Conservation (phyloP, 2,797 vertebrate species). For the Limosa lapponica region DNA sequence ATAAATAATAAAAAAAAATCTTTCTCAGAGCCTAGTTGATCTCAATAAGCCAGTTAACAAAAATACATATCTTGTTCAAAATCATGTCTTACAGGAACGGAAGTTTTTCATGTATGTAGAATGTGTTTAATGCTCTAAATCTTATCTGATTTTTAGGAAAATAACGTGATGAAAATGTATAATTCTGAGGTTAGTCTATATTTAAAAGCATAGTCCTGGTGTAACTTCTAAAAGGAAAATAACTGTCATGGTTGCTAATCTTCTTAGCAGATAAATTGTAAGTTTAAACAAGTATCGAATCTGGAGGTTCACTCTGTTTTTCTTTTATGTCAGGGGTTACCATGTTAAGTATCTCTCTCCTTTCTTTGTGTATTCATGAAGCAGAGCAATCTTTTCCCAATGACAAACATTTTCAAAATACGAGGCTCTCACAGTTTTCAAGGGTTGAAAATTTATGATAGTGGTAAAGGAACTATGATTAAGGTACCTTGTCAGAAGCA, state of each 20-base stretch:
- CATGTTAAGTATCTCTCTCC: not conserved
- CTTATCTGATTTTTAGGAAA: not conserved
- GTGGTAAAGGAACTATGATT: not conserved
- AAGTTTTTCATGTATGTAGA: not conserved
- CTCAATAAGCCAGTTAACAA: not conserved
- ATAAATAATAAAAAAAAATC: not conserved
- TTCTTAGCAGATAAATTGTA: not conserved
- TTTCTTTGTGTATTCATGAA: not conserved
- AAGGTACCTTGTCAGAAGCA: not conserved
- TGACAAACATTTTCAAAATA: not conserved
- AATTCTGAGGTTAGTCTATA: not conserved
- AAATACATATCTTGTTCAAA: not conserved
- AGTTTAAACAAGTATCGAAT: not conserved
- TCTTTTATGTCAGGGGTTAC: not conserved
- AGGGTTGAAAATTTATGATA: not conserved
- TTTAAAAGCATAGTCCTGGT: not conserved
- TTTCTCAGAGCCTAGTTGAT: not conserved
- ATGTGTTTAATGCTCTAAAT: not conserved
- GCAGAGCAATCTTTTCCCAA: not conserved
- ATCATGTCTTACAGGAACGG: not conserved
- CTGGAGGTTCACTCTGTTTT: not conserved
- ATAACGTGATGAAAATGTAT: not conserved
- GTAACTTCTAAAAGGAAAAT: not conserved
- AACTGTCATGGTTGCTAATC: not conserved
- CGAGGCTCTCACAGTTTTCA: not conserved